A percentile compares a stretch with the other conserved stretches of the same genome.
phyloP scores from a whole-genome alignment of 2,888 invertebrate species.

The Carabus problematicus region DNA sequence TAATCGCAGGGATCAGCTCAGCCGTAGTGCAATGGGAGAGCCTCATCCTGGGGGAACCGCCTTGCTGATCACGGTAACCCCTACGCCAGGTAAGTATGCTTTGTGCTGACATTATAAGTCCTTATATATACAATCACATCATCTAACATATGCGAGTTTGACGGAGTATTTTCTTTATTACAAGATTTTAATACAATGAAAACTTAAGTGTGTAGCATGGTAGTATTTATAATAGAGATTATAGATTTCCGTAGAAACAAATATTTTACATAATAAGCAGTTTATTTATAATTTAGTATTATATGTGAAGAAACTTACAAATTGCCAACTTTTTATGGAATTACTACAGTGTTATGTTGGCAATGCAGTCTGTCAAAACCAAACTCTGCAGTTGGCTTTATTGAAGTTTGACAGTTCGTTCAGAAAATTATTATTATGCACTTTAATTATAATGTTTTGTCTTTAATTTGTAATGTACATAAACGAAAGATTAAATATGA shows the following conservation, averaged over 20 bases:
- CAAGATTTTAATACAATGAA: too few relatives aligned
- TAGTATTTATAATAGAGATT: too few relatives aligned
- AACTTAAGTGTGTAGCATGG: too few relatives aligned
- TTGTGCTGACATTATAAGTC: slow-evolving; percentile 24
- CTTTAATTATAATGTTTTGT: slow-evolving; percentile 10
- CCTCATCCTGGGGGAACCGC: slow-evolving; percentile 63
- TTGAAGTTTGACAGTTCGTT: slow-evolving; percentile 3
- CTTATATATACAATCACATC: too few relatives aligned
- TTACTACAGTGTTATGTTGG: too few relatives aligned
- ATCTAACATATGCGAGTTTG: too few relatives aligned
- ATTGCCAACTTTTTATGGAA: neutral
- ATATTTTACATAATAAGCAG: too few relatives aligned
- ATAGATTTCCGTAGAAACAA: too few relatives aligned
- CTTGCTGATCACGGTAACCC: slow-evolving; percentile 69
- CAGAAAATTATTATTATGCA: too few relatives aligned
- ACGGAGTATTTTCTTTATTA: too few relatives aligned
- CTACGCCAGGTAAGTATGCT: slow-evolving; percentile 60
- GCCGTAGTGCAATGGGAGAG: slow-evolving; percentile 76
- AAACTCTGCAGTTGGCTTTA: slow-evolving; percentile 8
- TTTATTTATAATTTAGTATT: neutral
- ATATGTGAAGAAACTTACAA: neutral
- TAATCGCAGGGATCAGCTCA: slow-evolving; percentile 78
- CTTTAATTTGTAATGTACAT: slow-evolving; percentile 3
- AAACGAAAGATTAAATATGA: slow-evolving; percentile 14
- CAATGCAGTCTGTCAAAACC: too few relatives aligned